Evolutionary conservation across 2,888 invertebrate species (phyloP).

Genomic region (Phortica magna): DNA sequence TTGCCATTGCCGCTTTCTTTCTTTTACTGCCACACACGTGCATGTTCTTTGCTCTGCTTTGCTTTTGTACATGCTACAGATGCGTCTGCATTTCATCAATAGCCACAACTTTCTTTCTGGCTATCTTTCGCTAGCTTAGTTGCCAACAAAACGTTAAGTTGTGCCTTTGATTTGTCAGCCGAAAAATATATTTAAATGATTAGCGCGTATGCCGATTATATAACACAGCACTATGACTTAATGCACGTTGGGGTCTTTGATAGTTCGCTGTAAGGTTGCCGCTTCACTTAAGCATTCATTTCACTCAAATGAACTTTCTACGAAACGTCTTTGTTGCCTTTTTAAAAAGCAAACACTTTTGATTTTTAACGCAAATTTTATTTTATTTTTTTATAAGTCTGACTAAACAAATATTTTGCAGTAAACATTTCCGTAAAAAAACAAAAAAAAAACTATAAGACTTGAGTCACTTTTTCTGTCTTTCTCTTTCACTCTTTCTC

Average conservation of each 20-base stretch:
- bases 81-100: not conserved
- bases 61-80: not conserved
- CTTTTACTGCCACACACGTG: slow-evolving; percentile 63
- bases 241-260: not conserved
- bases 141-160: not conserved
- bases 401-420: not conserved
- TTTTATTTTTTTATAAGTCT: not conserved
- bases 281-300: not conserved
- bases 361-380: too few species aligned
- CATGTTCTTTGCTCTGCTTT: not conserved
- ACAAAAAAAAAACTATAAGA: not conserved
- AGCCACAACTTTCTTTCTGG: slow-evolving; percentile 9
- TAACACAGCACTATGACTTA: not conserved
- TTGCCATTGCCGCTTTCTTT: slow-evolving; percentile 60
- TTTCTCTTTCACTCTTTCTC: not conserved
- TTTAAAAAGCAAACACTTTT: too few species aligned
- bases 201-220: not conserved
- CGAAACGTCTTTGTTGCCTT: not conserved
- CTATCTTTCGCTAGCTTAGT: not conserved
- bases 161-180: not conserved
- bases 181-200: not conserved
- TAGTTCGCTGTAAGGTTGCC: not conserved
- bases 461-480: not conserved
- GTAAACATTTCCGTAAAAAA: not conserved
- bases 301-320: not conserved